Conservation (phyloP, 2,888 invertebrate species). For the Allolobophora icterica region DNA sequence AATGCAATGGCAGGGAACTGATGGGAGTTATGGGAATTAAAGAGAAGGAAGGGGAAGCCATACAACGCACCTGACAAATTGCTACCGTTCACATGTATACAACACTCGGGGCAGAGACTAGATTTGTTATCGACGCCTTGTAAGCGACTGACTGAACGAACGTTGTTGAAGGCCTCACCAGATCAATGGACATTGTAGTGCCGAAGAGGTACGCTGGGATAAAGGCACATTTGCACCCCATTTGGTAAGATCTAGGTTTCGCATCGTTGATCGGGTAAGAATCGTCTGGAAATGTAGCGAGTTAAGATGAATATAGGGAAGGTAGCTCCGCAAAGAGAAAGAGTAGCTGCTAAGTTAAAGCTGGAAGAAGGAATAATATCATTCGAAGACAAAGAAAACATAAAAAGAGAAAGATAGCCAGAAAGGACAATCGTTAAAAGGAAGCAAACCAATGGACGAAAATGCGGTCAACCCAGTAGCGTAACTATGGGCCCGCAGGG, state of each 20-base stretch:
- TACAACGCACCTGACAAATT: neutral
- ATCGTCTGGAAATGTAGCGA: neutral
- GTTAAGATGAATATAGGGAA: neutral
- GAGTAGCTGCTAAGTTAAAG: neutral
- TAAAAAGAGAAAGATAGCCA: too few relatives aligned
- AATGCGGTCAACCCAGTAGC: too few relatives aligned
- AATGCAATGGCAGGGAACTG: neutral
- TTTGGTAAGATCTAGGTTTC: neutral
- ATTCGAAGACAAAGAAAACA: neutral
- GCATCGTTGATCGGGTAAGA: too few relatives aligned
- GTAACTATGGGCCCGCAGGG: too few relatives aligned
- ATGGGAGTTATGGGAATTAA: neutral
- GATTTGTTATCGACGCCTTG: slow-evolving; percentile 8
- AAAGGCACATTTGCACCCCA: neutral
- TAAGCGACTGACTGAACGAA: neutral
- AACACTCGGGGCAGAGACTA: neutral
- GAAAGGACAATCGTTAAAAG: neutral
- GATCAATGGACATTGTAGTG: neutral
- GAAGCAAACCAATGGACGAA: neutral
- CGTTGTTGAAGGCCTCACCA: neutral
- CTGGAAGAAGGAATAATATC: neutral
- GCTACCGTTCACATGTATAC: neutral
- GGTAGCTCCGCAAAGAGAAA: neutral
- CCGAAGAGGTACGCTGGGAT: neutral
- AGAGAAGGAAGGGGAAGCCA: neutral